Evolutionary conservation across 1,140 invertebrate species (phyloP).

Genomic region (Diploscapter pachys): DNA sequence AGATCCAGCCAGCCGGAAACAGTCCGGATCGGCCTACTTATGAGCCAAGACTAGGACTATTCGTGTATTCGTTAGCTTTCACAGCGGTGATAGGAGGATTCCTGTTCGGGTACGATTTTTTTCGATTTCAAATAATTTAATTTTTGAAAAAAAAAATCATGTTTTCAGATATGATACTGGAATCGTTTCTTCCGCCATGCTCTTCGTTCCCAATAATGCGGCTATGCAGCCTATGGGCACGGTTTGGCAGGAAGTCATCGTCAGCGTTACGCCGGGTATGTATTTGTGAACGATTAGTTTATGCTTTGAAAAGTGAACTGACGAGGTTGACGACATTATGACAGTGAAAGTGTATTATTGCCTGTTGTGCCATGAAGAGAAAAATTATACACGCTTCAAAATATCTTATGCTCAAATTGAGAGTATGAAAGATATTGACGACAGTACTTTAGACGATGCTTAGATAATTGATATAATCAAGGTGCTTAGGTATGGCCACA

Average conservation of each 20-base stretch:
- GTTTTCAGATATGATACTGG: constrained; percentile 66
- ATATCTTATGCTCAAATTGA: no score
- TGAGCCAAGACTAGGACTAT: no score
- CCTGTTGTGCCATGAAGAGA: neutral
- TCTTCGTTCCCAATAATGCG: constrained; percentile 60
- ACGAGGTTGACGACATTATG: neutral
- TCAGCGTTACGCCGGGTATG: constrained; percentile 53
- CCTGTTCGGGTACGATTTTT: constrained; percentile 63
- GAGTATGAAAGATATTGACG: no score
- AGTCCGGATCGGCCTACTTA: no score
- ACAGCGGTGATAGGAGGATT: constrained; percentile 63
- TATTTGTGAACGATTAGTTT: neutral
- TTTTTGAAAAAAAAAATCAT: neutral
- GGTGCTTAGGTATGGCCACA: constrained; percentile 61
- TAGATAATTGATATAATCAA: constrained; percentile 41
- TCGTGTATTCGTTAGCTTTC: no score
- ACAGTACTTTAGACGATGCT: no score
- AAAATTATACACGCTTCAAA: no score
- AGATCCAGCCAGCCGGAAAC: no score
- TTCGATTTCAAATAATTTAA: neutral
- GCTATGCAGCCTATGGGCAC: constrained; percentile 40
- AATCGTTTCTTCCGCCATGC: constrained; percentile 69
- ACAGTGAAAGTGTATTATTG: neutral
- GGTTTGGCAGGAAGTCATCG: constrained; percentile 40
- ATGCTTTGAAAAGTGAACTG: no score